phyloP scores from a whole-genome alignment of 2,113 vertebrate genomes.

The Gambusia affinis region DNA sequence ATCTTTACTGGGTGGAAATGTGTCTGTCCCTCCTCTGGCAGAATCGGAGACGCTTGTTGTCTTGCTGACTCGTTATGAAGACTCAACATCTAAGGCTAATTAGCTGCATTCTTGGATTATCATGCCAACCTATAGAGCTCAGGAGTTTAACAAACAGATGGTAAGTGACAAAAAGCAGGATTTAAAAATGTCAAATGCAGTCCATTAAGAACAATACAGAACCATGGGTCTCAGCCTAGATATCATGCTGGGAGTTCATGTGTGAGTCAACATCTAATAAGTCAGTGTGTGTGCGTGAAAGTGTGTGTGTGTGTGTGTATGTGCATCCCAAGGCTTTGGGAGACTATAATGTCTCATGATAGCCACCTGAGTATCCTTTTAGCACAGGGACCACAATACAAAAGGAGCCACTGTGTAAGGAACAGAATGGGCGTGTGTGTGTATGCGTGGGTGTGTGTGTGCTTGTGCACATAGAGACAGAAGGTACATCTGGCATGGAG shows the following conservation, averaged over 20 bases:
- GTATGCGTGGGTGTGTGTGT: not conserved
- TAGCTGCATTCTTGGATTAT: not conserved
- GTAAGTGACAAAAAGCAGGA: not conserved
- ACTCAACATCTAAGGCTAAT: not conserved
- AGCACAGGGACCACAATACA: slow-evolving; percentile 67
- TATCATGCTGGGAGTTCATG: not conserved
- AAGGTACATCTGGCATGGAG: slow-evolving; percentile 38
- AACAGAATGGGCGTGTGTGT: slow-evolving; percentile 6
- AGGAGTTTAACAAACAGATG: not conserved
- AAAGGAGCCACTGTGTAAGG: slow-evolving; percentile 55
- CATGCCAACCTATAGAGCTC: not conserved
- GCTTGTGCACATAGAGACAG: not conserved
- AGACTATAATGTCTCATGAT: slow-evolving; percentile 71
- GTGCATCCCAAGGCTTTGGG: slow-evolving; percentile 32
- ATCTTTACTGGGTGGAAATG: too few relatives aligned
- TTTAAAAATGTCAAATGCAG: not conserved
- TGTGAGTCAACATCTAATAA: not conserved
- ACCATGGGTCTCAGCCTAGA: not conserved
- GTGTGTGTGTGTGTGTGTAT: slow-evolving; percentile 9
- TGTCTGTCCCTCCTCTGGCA: too few relatives aligned
- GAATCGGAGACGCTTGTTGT: too few relatives aligned
- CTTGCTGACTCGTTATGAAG: too few relatives aligned
- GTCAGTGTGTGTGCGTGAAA: slow-evolving; percentile 12
- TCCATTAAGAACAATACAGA: not conserved
- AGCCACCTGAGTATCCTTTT: slow-evolving; percentile 72